Conservation (phyloP, 53 echinoderm and acorn worm species). For the Hippasteria phrygiana region DNA sequence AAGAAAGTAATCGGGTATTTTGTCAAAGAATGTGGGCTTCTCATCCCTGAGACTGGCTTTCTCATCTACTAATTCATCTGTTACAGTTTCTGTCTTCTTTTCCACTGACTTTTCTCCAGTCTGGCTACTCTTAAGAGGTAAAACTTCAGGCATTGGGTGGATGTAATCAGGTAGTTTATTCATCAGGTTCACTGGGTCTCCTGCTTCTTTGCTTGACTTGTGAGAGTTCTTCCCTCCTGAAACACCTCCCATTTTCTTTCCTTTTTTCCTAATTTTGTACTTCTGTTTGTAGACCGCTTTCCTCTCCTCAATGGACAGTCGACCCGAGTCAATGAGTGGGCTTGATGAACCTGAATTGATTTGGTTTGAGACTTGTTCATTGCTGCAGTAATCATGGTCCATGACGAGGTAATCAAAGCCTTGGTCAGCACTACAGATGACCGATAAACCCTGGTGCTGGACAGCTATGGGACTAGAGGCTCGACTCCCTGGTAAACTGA, state of each 20-base stretch:
- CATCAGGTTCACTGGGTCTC: neutral
- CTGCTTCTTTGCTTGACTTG: neutral
- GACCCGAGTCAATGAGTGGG: neutral
- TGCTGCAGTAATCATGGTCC: conserved; percentile 92
- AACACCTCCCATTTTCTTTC: neutral
- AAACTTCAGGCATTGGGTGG: conserved; percentile 34
- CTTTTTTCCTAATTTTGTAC: conserved; percentile 81
- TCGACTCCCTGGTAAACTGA: conserved; percentile 79
- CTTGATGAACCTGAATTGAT: neutral
- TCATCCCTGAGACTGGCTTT: neutral
- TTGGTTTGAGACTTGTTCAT: neutral
- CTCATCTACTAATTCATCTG: neutral
- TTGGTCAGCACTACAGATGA: conserved; percentile 39
- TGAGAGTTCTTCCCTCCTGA: neutral
- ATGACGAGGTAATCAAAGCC: conserved; percentile 82
- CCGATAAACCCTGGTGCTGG: neutral
- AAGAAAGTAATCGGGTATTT: conserved; percentile 90
- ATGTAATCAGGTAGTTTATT: conserved; percentile 53
- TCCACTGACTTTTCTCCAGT: neutral
- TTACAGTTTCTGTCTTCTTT: neutral
- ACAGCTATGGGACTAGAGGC: conserved; percentile 57
- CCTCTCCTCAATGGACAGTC: conserved; percentile 60
- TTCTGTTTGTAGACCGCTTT: conserved; percentile 77
- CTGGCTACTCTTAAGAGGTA: neutral
- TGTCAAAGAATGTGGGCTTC: conserved; percentile 82